Conservation (phyloP, 2,888 invertebrate species). For the Agonopterix arenella region DNA sequence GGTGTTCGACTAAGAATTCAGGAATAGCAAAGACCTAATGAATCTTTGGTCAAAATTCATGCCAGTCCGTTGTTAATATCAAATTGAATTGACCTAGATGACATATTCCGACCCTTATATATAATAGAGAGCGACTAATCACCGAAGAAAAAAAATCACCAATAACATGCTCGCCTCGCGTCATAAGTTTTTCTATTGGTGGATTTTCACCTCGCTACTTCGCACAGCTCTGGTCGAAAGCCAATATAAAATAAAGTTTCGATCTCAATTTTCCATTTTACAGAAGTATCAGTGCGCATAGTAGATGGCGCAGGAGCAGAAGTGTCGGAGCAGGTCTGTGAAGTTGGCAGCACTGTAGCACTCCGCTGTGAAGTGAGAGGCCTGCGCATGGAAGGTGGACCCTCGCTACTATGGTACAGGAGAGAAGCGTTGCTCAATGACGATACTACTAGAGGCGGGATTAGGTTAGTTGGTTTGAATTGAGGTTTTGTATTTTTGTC, state of each 20-base stretch:
- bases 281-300: slow-evolving; percentile 68
- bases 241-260: neutral
- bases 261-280: neutral
- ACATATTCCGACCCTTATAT: too few relatives aligned
- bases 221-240: neutral
- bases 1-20: too few relatives aligned
- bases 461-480: slow-evolving; percentile 37
- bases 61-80: too few relatives aligned
- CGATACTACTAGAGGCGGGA: slow-evolving; percentile 66
- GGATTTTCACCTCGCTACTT: too few relatives aligned
- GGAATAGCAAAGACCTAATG: too few relatives aligned
- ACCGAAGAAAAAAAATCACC: too few relatives aligned
- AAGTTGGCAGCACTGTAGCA: slow-evolving; percentile 64
- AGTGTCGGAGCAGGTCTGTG: slow-evolving; percentile 65
- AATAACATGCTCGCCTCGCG: too few relatives aligned
- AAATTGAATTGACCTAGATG: too few relatives aligned
- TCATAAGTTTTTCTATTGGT: too few relatives aligned
- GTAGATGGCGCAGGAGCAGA: slow-evolving; percentile 65
- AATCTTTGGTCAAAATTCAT: too few relatives aligned
- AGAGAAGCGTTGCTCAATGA: slow-evolving; percentile 59
- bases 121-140: too few relatives aligned
- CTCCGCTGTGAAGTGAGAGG: slow-evolving; percentile 64
- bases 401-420: slow-evolving; percentile 61
- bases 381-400: slow-evolving; percentile 65
- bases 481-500: too few relatives aligned